phyloP scores from a whole-genome alignment of 2,797 vertebrate species.

The Eremophila alpestris region DNA sequence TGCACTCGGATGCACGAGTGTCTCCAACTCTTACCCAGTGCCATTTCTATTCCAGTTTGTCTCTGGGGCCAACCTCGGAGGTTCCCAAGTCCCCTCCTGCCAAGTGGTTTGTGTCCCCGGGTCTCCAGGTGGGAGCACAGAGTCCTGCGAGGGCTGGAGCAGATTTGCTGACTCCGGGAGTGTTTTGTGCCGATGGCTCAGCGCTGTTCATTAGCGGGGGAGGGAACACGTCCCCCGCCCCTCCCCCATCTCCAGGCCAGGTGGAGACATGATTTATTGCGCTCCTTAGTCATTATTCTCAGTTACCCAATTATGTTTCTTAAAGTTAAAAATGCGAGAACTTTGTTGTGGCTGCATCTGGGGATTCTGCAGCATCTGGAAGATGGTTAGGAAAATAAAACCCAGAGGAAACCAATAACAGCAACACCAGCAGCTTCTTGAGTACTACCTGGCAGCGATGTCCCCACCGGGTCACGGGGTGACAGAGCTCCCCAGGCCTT shows the following conservation, averaged over 20 bases:
- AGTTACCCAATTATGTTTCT: conserved; percentile 68
- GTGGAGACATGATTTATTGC: conserved; percentile 72
- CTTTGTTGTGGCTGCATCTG: conserved; percentile 61
- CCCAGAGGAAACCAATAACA: conserved; percentile 29
- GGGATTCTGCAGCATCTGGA: conserved; percentile 70
- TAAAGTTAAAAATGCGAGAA: conserved; percentile 56
- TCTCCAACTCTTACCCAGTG: background rate
- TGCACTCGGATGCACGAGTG: background rate
- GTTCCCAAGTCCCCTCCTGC: background rate
- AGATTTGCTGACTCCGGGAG: conserved; percentile 55
- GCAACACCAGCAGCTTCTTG: background rate
- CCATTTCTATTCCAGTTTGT: background rate
- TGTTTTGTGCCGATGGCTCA: background rate
- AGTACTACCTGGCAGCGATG: background rate
- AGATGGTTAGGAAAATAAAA: conserved; percentile 31
- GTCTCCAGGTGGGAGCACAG: accelerated
- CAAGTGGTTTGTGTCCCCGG: accelerated
- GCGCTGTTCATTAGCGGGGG: conserved; percentile 30
- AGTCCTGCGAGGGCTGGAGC: background rate
- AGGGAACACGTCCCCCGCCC: background rate
- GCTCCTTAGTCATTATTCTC: conserved; percentile 67
- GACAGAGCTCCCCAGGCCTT: background rate
- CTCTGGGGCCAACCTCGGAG: background rate
- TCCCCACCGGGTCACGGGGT: accelerated
- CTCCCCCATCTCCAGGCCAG: conserved; percentile 33